phyloP scores from a whole-genome alignment of 2,113 vertebrate genomes.

The Psilopogon haemacephalus region DNA sequence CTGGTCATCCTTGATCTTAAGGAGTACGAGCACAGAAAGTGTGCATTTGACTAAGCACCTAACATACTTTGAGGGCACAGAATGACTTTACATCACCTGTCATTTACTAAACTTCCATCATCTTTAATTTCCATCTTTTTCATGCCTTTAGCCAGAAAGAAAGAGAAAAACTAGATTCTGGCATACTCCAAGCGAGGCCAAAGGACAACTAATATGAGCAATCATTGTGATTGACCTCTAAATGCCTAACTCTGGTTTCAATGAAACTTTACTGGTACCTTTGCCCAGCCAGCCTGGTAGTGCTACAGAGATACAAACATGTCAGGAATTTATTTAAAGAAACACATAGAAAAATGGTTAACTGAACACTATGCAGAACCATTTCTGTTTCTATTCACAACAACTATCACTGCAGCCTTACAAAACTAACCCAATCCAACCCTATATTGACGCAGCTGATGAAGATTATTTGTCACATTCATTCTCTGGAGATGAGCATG shows the following conservation, averaged over 20 bases:
- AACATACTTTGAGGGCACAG: background rate
- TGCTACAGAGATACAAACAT: background rate
- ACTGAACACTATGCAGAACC: background rate
- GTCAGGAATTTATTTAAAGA: background rate
- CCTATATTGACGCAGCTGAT: background rate
- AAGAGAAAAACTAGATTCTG: background rate
- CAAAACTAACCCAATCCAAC: background rate
- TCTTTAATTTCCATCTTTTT: background rate
- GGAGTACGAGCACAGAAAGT: background rate
- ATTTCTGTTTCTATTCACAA: background rate
- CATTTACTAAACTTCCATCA: background rate
- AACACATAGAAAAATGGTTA: background rate
- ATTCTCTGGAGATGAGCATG: background rate
- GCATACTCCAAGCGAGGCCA: background rate
- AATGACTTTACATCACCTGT: background rate
- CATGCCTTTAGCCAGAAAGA: background rate
- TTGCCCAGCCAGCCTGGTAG: background rate
- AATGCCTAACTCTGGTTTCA: background rate
- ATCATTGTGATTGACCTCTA: background rate
- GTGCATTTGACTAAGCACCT: background rate
- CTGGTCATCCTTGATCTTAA: background rate
- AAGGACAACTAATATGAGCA: background rate
- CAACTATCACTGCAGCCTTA: background rate
- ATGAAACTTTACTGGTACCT: background rate
- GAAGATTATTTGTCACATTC: background rate